A percentile compares a stretch with the other conserved stretches of the same genome.
phyloP scores from a whole-genome alignment of 2,113 vertebrate genomes.

The Connochaetes taurinus region DNA sequence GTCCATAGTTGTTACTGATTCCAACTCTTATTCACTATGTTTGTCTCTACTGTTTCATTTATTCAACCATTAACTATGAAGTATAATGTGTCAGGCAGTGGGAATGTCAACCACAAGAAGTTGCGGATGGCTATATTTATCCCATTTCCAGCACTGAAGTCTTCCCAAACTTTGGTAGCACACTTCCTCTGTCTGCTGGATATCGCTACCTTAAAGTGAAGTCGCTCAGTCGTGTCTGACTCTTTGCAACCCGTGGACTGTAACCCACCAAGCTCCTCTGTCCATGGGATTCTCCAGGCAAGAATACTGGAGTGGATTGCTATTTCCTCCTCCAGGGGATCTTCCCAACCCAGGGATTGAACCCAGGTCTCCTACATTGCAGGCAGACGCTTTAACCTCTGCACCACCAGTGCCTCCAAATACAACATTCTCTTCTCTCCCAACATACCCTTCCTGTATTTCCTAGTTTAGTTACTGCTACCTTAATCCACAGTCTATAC shows the following conservation, averaged over 20 bases:
- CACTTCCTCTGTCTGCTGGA: background rate
- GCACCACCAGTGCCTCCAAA: background rate
- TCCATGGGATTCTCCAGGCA: too few relatives aligned
- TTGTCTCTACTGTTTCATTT: background rate
- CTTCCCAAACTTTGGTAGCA: background rate
- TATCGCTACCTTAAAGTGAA: background rate
- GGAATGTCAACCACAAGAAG: background rate
- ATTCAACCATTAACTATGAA: background rate
- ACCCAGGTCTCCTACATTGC: too few relatives aligned
- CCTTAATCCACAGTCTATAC: background rate
- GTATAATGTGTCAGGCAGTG: background rate
- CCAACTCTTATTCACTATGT: background rate
- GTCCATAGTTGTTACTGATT: background rate
- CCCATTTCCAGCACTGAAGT: background rate
- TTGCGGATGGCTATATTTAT: background rate
- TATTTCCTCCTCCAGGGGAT: too few relatives aligned
- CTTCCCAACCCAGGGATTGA: too few relatives aligned
- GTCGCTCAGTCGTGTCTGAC: too few relatives aligned
- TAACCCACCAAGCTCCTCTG: too few relatives aligned
- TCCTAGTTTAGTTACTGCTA: background rate
- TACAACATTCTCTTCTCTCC: background rate
- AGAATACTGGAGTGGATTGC: too few relatives aligned
- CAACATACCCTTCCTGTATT: background rate
- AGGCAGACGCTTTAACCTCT: too few relatives aligned
- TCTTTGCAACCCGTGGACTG: too few relatives aligned